phyloP scores from a whole-genome alignment of 1,140 invertebrate species.

The Zaprionus lachaisei region DNA sequence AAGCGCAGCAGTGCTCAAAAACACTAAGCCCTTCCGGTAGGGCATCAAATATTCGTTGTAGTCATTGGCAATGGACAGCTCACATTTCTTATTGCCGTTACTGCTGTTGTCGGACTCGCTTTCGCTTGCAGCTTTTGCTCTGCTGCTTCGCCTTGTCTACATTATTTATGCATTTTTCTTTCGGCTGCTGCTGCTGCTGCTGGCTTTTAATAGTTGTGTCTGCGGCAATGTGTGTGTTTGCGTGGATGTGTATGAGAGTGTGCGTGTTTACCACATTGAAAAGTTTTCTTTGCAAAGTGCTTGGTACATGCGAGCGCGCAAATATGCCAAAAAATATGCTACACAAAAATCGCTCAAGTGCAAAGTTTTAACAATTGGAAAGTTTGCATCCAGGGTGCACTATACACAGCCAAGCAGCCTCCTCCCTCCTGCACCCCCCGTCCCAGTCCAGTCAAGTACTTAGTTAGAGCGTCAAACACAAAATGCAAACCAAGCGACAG shows the following conservation, averaged over 20 bases:
- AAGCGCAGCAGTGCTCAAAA: not conserved
- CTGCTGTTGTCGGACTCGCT: constrained; percentile 8
- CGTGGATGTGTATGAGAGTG: constrained; percentile 12
- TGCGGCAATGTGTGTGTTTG: constrained; percentile 45
- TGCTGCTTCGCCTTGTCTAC: constrained; percentile 44
- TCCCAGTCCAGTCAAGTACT: constrained; percentile 39
- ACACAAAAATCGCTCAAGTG: constrained; percentile 82
- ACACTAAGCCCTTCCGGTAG: not conserved
- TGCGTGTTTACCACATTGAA: constrained; percentile 78
- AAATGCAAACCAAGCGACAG: constrained; percentile 36
- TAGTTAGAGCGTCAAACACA: constrained; percentile 55
- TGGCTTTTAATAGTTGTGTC: constrained; percentile 79
- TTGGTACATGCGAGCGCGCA: constrained; percentile 77
- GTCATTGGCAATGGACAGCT: constrained; percentile 10
- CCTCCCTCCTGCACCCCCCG: not conserved
- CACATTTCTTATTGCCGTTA: constrained; percentile 35
- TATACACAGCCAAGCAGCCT: constrained; percentile 15
- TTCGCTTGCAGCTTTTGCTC: constrained; percentile 33
- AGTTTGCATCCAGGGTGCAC: constrained; percentile 69
- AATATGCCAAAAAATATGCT: constrained; percentile 82
- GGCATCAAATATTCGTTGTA: constrained; percentile 44
- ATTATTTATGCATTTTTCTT: constrained; percentile 81
- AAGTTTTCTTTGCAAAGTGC: constrained; percentile 83
- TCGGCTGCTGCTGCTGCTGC: constrained; percentile 52
- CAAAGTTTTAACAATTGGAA: constrained; percentile 82